phyloP scores from a whole-genome alignment of 2,888 invertebrate species.

The Chymomyza caudatula region DNA sequence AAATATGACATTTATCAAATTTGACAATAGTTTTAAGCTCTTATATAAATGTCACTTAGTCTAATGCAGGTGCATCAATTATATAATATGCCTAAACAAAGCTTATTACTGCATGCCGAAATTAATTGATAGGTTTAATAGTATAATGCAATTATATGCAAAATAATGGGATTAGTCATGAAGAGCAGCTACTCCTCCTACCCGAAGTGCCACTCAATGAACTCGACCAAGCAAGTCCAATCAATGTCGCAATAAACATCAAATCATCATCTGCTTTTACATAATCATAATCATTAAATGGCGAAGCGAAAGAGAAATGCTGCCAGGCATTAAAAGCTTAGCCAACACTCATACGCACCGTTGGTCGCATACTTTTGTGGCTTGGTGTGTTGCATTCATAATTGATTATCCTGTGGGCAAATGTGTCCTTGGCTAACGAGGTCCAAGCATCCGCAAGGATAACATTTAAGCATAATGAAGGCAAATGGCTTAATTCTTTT shows the following conservation, averaged over 20 bases:
- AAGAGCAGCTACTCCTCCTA: too few species aligned
- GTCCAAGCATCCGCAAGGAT: constrained; percentile 4
- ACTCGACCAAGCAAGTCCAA: constrained; percentile 29
- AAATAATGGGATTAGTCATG: neutral
- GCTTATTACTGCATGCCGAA: neutral
- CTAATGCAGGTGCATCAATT: neutral
- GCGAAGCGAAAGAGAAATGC: constrained; percentile 11
- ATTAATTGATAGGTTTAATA: neutral
- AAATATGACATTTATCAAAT: neutral
- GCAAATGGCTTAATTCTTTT: constrained; percentile 33
- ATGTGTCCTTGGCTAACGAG: constrained; percentile 23
- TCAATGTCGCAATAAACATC: constrained; percentile 38
- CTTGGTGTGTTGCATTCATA: constrained; percentile 48
- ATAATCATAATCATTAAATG: neutral
- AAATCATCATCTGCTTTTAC: constrained; percentile 30
- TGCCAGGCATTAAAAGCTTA: neutral
- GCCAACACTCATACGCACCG: neutral
- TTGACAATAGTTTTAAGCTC: neutral
- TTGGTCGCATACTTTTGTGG: constrained; percentile 8
- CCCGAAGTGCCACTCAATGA: constrained; percentile 4
- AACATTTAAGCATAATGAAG: constrained; percentile 45
- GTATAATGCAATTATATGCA: neutral
- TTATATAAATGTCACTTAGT: neutral
- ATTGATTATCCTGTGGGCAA: constrained; percentile 60
- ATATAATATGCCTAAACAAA: neutral